phyloP scores from a whole-genome alignment of 2,888 invertebrate genomes.

The Macrosoma leucophasiata region DNA sequence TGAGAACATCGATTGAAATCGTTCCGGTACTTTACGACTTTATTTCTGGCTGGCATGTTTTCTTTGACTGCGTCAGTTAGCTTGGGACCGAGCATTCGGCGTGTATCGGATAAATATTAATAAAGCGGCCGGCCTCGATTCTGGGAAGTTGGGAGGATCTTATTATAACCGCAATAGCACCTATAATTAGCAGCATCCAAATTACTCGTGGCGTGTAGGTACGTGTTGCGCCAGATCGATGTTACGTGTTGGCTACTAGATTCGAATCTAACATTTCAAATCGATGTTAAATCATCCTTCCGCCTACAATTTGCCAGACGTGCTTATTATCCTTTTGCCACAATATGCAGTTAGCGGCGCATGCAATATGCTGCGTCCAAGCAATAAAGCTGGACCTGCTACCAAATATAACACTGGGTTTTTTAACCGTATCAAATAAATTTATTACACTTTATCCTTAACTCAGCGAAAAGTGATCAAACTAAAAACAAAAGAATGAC shows the following conservation, averaged over 20 bases:
- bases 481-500: constrained; percentile 65
- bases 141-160: constrained; percentile 74
- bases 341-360: constrained; percentile 2
- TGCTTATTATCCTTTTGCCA: constrained; percentile 32
- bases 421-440: too few species aligned
- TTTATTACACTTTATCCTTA: constrained; percentile 17
- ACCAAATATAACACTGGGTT: too few species aligned
- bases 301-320: constrained; percentile 32
- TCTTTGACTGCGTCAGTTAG: constrained; percentile 74
- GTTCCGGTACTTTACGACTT: constrained; percentile 72
- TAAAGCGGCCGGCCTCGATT: constrained; percentile 73
- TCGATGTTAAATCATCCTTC: constrained; percentile 43
- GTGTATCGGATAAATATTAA: constrained; percentile 75
- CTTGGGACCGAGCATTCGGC: constrained; percentile 57
- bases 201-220: constrained; percentile 61
- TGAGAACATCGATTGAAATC: constrained; percentile 68
- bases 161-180: constrained; percentile 76
- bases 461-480: constrained; percentile 18
- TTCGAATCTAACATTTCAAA: constrained; percentile 38
- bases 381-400: too few species aligned
- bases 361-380: constrained; percentile 1
- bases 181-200: constrained; percentile 73
- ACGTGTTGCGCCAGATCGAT: constrained; percentile 59
- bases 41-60: constrained; percentile 70
- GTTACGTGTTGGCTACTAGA: constrained; percentile 56